phyloP scores from a whole-genome alignment of 2,113 vertebrate genomes.

The Nibea coibor region DNA sequence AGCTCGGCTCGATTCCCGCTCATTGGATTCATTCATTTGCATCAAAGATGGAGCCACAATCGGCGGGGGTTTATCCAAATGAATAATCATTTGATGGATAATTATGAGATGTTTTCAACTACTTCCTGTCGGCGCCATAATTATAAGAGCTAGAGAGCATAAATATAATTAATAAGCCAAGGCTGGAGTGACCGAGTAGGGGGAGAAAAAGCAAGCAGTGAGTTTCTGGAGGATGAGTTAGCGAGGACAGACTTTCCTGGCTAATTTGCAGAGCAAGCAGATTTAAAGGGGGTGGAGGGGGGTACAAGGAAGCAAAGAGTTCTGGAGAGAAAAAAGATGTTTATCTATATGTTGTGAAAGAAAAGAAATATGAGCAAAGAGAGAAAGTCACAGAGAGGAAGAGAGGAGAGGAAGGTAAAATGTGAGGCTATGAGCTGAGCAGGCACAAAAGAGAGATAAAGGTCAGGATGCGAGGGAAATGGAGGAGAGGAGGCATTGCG shows the following conservation, averaged over 20 bases:
- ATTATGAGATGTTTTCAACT: conserved; percentile 68
- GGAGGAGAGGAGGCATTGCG: conserved; percentile 16
- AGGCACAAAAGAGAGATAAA: conserved; percentile 63
- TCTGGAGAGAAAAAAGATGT: conserved; percentile 31
- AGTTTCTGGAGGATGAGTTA: conserved; percentile 43
- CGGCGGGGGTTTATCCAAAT: conserved; percentile 70
- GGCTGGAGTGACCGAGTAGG: conserved; percentile 38
- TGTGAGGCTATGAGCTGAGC: conserved; percentile 58
- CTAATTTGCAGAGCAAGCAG: conserved; percentile 67
- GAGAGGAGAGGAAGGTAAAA: conserved; percentile 22
- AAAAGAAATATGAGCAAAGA: conserved; percentile 39
- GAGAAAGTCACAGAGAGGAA: conserved; percentile 25
- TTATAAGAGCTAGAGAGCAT: conserved; percentile 61
- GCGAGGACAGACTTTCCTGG: conserved; percentile 23
- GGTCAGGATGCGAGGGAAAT: conserved; percentile 61
- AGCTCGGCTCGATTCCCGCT: conserved; percentile 22
- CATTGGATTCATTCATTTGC: conserved; percentile 60
- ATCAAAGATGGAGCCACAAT: conserved; percentile 52
- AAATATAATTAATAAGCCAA: conserved; percentile 64
- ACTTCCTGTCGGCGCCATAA: conserved; percentile 63
- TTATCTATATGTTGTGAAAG: conserved; percentile 56
- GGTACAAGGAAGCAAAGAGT: conserved; percentile 21
- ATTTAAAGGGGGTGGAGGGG: conserved; percentile 17
- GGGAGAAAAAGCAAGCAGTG: conserved; percentile 2
- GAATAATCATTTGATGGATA: conserved; percentile 72